phyloP scores from a whole-genome alignment of 1,140 invertebrate genomes.

The Cardiocondyla obscurior region DNA sequence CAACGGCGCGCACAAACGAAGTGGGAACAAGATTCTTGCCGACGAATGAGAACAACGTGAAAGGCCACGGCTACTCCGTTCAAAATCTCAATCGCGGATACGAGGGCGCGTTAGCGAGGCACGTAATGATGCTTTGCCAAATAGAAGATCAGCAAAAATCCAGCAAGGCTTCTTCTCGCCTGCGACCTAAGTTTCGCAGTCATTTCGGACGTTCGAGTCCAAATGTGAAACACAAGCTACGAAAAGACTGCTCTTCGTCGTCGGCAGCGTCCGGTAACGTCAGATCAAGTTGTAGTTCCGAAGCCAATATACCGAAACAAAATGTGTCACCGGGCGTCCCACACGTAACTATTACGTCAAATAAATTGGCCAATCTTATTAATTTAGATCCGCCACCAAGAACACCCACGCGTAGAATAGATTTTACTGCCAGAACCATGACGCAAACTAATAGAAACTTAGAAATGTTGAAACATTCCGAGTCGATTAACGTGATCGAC shows the following conservation, averaged over 20 bases:
- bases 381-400: constrained; percentile 55
- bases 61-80: constrained; percentile 68
- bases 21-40: constrained; percentile 54
- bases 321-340: constrained; percentile 60
- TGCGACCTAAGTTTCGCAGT: constrained; percentile 54
- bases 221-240: constrained; percentile 64
- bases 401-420: not conserved
- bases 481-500: constrained; percentile 65
- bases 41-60: not conserved
- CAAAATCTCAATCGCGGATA: constrained; percentile 72
- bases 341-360: constrained; percentile 74
- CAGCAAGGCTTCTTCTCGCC: constrained; percentile 38
- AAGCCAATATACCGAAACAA: constrained; percentile 57
- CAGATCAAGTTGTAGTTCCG: not conserved
- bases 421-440: constrained; percentile 41
- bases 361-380: constrained; percentile 71
- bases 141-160: constrained; percentile 70
- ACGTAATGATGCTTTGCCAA: constrained; percentile 66
- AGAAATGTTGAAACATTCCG: constrained; percentile 69
- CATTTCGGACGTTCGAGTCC: constrained; percentile 57
- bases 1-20: constrained; percentile 20
- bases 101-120: constrained; percentile 60
- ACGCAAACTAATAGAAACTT: constrained; percentile 50
- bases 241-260: constrained; percentile 62
- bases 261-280: constrained; percentile 59